These are phyloP conservation scores for Palloptera scutellata DNA, from an alignment of 2,888 invertebrate species.

Conservation along the genomic window DNA sequence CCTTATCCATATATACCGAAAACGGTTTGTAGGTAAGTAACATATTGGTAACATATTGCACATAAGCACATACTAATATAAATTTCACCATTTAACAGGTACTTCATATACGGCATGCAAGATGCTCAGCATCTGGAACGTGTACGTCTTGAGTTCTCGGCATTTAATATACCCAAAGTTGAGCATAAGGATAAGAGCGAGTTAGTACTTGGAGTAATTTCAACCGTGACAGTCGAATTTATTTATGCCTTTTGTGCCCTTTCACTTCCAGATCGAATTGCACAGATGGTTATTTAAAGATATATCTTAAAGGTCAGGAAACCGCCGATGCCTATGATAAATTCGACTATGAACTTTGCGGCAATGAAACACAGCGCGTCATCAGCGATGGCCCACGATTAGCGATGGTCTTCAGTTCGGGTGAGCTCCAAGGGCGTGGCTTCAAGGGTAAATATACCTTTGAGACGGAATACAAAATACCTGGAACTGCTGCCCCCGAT, in stretches of 20 bases:
- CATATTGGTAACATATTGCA: no score
- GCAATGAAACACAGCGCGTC: conserved; percentile 82
- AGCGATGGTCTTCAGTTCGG: conserved; percentile 94
- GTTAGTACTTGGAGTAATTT: conserved; percentile 71
- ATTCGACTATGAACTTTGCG: conserved; percentile 92
- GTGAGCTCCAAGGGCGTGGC: conserved; percentile 87
- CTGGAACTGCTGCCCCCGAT: conserved; percentile 91
- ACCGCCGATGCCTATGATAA: conserved; percentile 92
- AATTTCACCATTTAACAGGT: conserved; percentile 65
- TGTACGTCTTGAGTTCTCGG: conserved; percentile 86
- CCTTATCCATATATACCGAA: conserved; percentile 95
- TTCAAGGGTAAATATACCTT: conserved; percentile 74
- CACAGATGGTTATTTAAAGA: conserved; percentile 88
- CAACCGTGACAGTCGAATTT: not conserved
- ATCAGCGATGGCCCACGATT: conserved; percentile 91
- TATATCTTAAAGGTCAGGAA: conserved; percentile 92
- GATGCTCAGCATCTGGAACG: conserved; percentile 96
- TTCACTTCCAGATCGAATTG: conserved; percentile 68
- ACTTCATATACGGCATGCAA: conserved; percentile 98
- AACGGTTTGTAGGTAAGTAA: conserved; percentile 85
- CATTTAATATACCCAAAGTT: conserved; percentile 89
- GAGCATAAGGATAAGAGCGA: conserved; percentile 74
- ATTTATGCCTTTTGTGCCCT: not conserved
- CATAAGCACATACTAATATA: not conserved
- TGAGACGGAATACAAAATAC: conserved; percentile 86